Conservation (phyloP, 2,113 vertebrate genomes). For the Cathartes aura region DNA sequence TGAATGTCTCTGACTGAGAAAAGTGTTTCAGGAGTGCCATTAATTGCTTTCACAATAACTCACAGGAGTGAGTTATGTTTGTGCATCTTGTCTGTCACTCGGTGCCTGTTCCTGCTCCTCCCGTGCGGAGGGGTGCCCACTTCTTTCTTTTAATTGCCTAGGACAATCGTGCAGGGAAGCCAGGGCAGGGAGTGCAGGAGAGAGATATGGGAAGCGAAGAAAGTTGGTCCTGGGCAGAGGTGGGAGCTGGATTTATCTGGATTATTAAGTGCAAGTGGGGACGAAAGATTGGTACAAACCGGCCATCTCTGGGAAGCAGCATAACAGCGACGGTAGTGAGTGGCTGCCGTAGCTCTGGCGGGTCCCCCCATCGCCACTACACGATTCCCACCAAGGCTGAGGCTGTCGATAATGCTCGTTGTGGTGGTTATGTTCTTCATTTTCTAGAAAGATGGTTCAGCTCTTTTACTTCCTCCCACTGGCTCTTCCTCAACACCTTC, state of each 20-base stretch:
- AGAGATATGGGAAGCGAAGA: neutral
- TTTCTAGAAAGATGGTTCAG: neutral
- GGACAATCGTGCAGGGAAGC: neutral
- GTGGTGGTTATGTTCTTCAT: neutral
- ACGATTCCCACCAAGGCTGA: neutral
- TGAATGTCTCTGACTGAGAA: constrained; percentile 38
- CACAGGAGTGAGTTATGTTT: constrained; percentile 45
- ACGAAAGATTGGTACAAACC: neutral
- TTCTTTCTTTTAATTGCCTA: neutral
- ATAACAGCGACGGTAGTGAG: neutral
- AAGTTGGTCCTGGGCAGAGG: neutral
- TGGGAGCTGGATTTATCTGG: neutral
- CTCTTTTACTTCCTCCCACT: neutral
- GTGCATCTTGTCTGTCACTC: constrained; percentile 55
- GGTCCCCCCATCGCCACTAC: neutral
- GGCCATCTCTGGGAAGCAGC: neutral
- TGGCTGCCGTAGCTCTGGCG: neutral
- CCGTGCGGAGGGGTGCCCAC: neutral
- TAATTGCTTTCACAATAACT: constrained; percentile 14
- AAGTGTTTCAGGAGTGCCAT: constrained; percentile 35
- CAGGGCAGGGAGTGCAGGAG: neutral
- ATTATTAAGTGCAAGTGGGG: neutral
- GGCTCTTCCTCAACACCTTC: neutral
- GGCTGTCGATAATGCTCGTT: neutral
- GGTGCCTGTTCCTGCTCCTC: neutral